Percentiles rank a stretch among this genome's conserved stretches.
phyloP scores from a whole-genome alignment of 64 coral and sea anemone species.

The Dendrophyllia cribrosa region DNA sequence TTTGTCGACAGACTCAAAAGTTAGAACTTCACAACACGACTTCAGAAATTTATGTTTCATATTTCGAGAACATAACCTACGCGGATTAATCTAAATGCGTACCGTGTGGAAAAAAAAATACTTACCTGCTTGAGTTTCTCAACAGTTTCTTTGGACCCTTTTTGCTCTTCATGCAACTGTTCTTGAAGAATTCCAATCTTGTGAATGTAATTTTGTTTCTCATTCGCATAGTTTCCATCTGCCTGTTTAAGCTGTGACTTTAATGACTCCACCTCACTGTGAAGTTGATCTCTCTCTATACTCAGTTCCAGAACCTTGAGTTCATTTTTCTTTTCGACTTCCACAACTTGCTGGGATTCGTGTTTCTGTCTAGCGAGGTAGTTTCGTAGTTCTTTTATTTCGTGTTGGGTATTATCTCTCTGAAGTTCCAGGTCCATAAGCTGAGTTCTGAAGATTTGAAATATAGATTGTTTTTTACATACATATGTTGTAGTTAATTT shows the following conservation, averaged over 20 bases:
- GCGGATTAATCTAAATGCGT: too few species aligned
- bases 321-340: constrained; percentile 90
- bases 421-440: constrained; percentile 88
- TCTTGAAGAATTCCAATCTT: constrained; percentile 80
- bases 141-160: constrained; percentile 65
- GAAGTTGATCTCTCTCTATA: constrained; percentile 82
- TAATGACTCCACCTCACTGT: constrained; percentile 74
- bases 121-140: constrained; percentile 77
- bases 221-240: constrained; percentile 43
- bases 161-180: constrained; percentile 78
- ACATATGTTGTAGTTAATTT: too few species aligned
- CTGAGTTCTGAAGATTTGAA: constrained; percentile 53
- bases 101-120: neutral
- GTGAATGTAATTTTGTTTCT: constrained; percentile 73
- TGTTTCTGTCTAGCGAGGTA: constrained; percentile 71
- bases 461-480: too few species aligned
- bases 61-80: too few species aligned
- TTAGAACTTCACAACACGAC: too few species aligned
- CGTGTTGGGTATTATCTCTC: constrained; percentile 73
- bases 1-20: too few species aligned
- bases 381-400: constrained; percentile 83
- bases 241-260: constrained; percentile 77
- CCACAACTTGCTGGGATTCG: constrained; percentile 74
- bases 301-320: constrained; percentile 85
- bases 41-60: too few species aligned